Percentiles rank a stretch among this genome's conserved stretches.
Conservation (phyloP, 2,113 vertebrate species). For the Bombycilla garrulus region DNA sequence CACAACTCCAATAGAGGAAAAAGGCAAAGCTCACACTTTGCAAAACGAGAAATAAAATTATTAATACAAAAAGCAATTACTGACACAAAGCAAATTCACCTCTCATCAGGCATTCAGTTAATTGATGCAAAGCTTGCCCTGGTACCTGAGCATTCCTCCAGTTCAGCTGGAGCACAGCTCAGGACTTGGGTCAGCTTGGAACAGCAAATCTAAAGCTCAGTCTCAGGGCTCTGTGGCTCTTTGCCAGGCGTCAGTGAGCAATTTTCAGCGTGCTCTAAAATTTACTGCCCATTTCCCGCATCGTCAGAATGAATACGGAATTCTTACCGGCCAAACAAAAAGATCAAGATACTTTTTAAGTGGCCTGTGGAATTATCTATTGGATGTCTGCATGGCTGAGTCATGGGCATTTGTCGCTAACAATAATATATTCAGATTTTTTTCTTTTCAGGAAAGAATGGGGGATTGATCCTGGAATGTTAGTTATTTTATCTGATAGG, state of each 20-base stretch:
- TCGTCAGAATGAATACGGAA: slow-evolving; percentile 26
- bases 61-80: not conserved
- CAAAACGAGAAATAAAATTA: not conserved
- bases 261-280: not conserved
- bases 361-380: slow-evolving; percentile 42
- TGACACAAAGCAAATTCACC: not conserved
- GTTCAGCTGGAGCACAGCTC: not conserved
- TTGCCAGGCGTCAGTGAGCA: not conserved
- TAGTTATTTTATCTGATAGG: slow-evolving; percentile 79
- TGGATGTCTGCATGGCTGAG: slow-evolving; percentile 60
- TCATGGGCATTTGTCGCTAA: slow-evolving; percentile 44
- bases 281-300: slow-evolving; percentile 29
- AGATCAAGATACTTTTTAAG: slow-evolving; percentile 65
- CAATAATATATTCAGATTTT: slow-evolving; percentile 68
- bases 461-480: slow-evolving; percentile 76
- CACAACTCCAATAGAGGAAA: not conserved
- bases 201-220: not conserved
- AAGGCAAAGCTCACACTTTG: not conserved
- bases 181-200: not conserved
- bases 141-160: not conserved
- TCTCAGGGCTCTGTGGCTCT: not conserved
- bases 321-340: slow-evolving; percentile 59
- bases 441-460: slow-evolving; percentile 59
- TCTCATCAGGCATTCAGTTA: not conserved
- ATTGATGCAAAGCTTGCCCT: not conserved